Conservation (phyloP, 2,888 invertebrate species). For the Congeria kusceri region DNA sequence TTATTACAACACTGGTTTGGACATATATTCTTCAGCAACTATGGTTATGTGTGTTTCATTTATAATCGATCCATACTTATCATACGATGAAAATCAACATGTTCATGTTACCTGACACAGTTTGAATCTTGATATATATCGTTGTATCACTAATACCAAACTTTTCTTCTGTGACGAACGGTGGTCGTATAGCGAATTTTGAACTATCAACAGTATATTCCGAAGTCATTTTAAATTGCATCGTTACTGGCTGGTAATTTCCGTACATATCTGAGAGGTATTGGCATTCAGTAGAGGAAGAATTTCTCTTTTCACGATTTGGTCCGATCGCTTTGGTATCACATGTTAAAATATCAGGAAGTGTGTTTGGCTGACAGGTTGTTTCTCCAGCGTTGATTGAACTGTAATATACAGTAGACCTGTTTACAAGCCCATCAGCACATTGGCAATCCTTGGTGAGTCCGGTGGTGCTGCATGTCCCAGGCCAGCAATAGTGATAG, state of each 20-base stretch:
- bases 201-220: constrained; percentile 7
- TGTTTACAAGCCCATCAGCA: constrained; percentile 4
- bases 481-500: constrained; percentile 42
- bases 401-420: background rate
- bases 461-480: background rate
- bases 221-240: background rate
- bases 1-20: too few species aligned
- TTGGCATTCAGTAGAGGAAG: constrained; percentile 16
- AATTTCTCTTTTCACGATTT: constrained; percentile 5
- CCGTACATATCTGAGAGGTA: constrained; percentile 33
- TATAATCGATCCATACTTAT: too few species aligned
- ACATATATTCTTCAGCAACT: too few species aligned
- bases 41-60: too few species aligned
- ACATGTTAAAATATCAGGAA: constrained; percentile 7
- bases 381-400: too few species aligned
- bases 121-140: background rate
- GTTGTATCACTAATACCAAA: constrained; percentile 6
- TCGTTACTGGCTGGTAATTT: constrained; percentile 17
- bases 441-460: constrained; percentile 28
- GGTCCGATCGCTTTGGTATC: background rate
- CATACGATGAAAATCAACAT: background rate
- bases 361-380: constrained; percentile 7
- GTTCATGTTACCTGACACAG: constrained; percentile 8
- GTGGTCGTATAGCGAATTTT: background rate
- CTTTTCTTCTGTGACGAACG: background rate